Percentiles rank a stretch among this genome's conserved stretches.
phyloP scores from a whole-genome alignment of 2,888 invertebrate species.

The Cephus runcator region DNA sequence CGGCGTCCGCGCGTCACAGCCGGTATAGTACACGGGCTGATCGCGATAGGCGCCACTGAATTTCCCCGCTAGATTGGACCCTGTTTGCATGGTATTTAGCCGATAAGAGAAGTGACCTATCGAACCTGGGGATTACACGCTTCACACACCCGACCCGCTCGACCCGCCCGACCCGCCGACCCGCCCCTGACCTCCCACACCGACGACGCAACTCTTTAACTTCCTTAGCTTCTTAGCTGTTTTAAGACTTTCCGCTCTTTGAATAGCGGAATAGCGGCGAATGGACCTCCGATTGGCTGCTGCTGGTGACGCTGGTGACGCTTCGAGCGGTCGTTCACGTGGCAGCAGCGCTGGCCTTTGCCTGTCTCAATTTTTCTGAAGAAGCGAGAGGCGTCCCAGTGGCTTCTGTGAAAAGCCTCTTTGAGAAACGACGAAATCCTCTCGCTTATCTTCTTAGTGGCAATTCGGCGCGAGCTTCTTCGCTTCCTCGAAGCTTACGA shows the following conservation, averaged over 20 bases:
- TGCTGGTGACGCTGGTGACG: too few relatives aligned
- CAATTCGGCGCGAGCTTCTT: slow-evolving; percentile 25
- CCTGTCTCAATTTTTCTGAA: too few relatives aligned
- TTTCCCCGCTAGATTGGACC: slow-evolving; percentile 45
- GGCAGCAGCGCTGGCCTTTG: too few relatives aligned
- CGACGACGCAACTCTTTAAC: slow-evolving; percentile 7
- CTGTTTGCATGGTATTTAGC: slow-evolving; percentile 56
- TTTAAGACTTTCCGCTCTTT: neutral
- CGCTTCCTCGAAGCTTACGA: too few relatives aligned
- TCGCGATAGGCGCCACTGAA: slow-evolving; percentile 34
- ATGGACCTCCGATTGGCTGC: too few relatives aligned
- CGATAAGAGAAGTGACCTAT: slow-evolving; percentile 50
- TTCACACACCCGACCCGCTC: slow-evolving; percentile 40
- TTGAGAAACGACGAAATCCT: slow-evolving; percentile 38
- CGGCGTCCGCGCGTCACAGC: too few relatives aligned
- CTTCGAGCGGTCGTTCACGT: too few relatives aligned
- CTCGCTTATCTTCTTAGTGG: slow-evolving; percentile 42
- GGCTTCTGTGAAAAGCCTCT: slow-evolving; percentile 24
- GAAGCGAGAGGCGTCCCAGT: too few relatives aligned
- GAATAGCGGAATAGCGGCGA: neutral
- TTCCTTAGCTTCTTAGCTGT: neutral
- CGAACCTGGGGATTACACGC: slow-evolving; percentile 49
- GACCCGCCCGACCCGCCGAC: slow-evolving; percentile 12
- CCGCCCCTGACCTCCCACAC: slow-evolving; percentile 8
- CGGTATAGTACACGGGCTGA: too few relatives aligned